These are phyloP conservation scores for Cosmorhoe ocellata DNA, from an alignment of 2,888 invertebrate species.

Conservation along the genomic window DNA sequence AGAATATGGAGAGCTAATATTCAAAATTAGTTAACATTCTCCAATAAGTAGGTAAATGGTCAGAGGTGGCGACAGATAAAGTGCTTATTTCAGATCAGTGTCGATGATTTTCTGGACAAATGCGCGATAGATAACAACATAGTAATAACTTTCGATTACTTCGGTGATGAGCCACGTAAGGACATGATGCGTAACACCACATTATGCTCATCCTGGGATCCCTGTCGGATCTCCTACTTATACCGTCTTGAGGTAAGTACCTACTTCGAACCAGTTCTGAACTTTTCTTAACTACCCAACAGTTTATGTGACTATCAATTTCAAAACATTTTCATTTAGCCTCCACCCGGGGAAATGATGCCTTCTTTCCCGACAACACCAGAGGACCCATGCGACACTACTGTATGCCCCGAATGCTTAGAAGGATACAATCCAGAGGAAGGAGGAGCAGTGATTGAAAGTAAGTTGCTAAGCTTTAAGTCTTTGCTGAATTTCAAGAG, in stretches of 20 bases:
- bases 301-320: neutral
- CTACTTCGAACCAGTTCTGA: no score
- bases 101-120: conserved; percentile 57
- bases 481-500: no score
- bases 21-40: no score
- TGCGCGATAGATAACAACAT: conserved; percentile 75
- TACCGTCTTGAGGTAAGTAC: conserved; percentile 76
- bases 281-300: no score
- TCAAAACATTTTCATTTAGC: conserved; percentile 48
- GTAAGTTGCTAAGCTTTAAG: no score
- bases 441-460: conserved; percentile 13
- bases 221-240: conserved; percentile 69
- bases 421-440: conserved; percentile 46
- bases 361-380: conserved; percentile 68
- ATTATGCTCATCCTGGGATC: conserved; percentile 72
- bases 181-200: conserved; percentile 75
- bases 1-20: no score
- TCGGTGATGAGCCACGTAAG: conserved; percentile 74
- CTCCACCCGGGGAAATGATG: conserved; percentile 65
- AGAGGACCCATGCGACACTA: conserved; percentile 69
- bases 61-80: no score
- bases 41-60: no score
- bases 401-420: conserved; percentile 66
- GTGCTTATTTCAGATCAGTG: conserved; percentile 47
- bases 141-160: conserved; percentile 74